Evolutionary conservation across 37 sponge, comb jelly and placozoan genomes (phyloP), one percentile per base, ranked within the genome.

Genomic region (Ephydatia muelleri): DNA sequence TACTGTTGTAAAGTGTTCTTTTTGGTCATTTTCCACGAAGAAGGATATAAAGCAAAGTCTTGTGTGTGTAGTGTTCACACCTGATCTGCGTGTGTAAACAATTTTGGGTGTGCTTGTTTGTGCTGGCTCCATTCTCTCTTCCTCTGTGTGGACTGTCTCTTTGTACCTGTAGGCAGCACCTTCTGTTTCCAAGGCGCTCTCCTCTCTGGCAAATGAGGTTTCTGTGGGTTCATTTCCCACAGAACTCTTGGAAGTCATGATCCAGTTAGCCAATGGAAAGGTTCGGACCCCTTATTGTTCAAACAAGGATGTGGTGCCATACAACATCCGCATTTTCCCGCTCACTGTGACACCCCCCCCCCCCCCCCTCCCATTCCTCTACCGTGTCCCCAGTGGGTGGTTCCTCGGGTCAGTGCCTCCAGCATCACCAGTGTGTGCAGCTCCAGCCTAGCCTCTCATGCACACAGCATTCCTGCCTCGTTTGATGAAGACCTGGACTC

Each of bases 401-500:
- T 3, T 72, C 80, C 2, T 67, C 36, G n/a, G 36, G 5, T 64
- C 28, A 26, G 67, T 13, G 16, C 16, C 75, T 72, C 83, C 37
- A 43, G 67, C 66, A 28, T 43, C 67, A 43, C 39, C 38, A 57
- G 77, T 66, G 37, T 33, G 22, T 68, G 8, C 8, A 40, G 69
- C 69, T 34, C 70, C 16, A 25, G 70, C 28, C 30, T 23, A 3
- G 32, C 48, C 28, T 84, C 85, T 3, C 39, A 47, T 1, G 49
- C n/a, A n/a, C n/a, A n/a, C n/a, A n/a, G n/a, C n/a, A n/a, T n/a
- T n/a, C n/a, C n/a, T n/a, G n/a, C n/a, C n/a, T n/a, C 38, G 27
- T 85, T 79, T 72, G 86, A 85, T 25, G 86, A 85, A 30, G 85
- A 83, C 0, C 32, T 75, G 37, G 77, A n/a, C n/a, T n/a, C n/a